A percentile compares a stretch with the other conserved stretches of the same genome.
Evolutionary conservation across 1,140 invertebrate genomes (phyloP).

Genomic region (Chlorops oryzae): DNA sequence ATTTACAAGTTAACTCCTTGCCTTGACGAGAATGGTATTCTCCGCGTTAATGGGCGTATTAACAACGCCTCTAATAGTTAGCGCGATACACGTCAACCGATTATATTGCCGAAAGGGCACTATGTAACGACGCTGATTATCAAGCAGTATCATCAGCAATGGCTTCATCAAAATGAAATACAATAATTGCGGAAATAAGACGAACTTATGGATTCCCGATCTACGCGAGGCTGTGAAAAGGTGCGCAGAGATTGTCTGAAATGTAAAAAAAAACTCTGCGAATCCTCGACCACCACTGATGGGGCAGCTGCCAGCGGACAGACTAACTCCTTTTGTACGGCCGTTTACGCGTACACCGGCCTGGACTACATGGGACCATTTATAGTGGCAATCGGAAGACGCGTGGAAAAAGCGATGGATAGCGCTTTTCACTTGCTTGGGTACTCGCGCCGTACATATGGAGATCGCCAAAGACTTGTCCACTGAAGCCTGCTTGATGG

Average conservation of each 20-base stretch:
- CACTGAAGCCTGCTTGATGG: slow-evolving; percentile 12
- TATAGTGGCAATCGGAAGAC: slow-evolving; percentile 4
- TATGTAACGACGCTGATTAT: no score
- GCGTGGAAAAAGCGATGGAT: slow-evolving; percentile 12
- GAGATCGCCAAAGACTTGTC: slow-evolving; percentile 13
- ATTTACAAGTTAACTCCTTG: no score
- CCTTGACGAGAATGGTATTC: no score
- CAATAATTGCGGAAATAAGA: no score
- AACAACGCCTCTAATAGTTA: no score
- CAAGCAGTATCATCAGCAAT: no score
- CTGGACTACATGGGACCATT: slow-evolving; percentile 8
- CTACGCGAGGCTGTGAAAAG: no score
- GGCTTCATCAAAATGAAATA: no score
- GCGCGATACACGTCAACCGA: no score
- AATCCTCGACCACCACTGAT: slow-evolving; percentile 5
- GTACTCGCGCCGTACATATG: slow-evolving; percentile 12
- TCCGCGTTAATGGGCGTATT: no score
- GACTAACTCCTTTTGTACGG: slow-evolving; percentile 10
- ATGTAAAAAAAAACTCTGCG: slow-evolving; percentile 5
- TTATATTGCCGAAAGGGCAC: no score
- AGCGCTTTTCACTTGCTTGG: slow-evolving; percentile 10
- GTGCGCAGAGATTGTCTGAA: slow-evolving; percentile 2
- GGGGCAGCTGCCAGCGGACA: slow-evolving; percentile 11
- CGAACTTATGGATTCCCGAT: no score
- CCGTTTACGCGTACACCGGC: slow-evolving; percentile 14